Evolutionary conservation across 2,888 invertebrate species (phyloP), one percentile per base, ranked within the genome.

Genomic region (Phoronis australis): DNA sequence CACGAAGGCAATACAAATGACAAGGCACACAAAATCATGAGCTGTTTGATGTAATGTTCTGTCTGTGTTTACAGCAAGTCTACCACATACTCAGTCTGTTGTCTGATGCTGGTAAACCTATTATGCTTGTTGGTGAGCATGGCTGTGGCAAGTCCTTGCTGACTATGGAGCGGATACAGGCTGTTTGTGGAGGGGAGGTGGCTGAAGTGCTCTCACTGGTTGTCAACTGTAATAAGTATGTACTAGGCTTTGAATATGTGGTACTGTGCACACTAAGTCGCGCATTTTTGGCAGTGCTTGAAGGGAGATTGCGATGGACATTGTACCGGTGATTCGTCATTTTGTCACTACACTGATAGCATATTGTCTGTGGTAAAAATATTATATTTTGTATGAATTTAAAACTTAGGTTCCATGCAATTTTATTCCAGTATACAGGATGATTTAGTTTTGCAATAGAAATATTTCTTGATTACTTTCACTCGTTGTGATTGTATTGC

Each of bases 101-200:
- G 54, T 65, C 72, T 18, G 75, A 76, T 55, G 65, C 64, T 41
- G 69, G 71, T 9, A 66, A 63, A 42, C 69, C 75, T 12, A 73
- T 76, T 35, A 61, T 76, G 60, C 56, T 76, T 26, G 67, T 75
- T 4, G 76, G 76, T 1, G 71, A 68, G 51, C 66, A 67, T 45
- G 75, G 76, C 21, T 72, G 73, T 57, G 76, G 76, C 4, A 76
- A 76, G 48, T 69, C 71, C 2, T 65, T 73, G 27, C 66, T 76
- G 37, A 63, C 76, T 20, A 68, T 67, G 45, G 76, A 76, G 48
- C 54, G 75, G 22, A 68, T 76, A 42, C 53, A 71, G 27, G 69
- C 72, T 5, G 73, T 75, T 4, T 75, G 75, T 48, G 73, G 74
- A 6, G 75, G 76, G 4, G 76, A 76, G 51, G 72, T 76, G 37